Base-by-base conservation (phyloP, 2,888 invertebrate genomes). In the Theretra japonica region DNA sequence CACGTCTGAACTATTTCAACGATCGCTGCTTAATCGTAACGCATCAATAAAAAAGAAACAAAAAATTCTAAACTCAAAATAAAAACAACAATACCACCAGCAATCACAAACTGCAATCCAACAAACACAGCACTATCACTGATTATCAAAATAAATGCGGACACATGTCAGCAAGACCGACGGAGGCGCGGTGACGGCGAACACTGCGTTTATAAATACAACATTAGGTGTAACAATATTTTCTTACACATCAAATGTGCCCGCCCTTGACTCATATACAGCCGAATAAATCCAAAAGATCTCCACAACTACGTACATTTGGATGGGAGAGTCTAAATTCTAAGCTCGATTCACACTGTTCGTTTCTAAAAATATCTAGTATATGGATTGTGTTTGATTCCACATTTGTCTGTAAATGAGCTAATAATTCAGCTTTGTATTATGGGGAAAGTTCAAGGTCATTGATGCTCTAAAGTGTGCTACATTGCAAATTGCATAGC, bases 121-220 rank as follows among this genome's bases (percentile, higher is more conserved):
- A 53, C 7, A 53, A 41, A 53, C 53, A 65, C 48, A 65, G 23
- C 60, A 60, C 60, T 33, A 60, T 60, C 30, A 60, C 60, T 53
- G 53, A 60, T 17, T 59, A 59, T 33, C 65, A 23, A 65, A 65
- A 65, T 41, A 41, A 65, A 56, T 30, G 21, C 70, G 28, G 23
- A 30, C 56, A 62, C 33, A 30, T 65, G 11, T 53, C 62, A 53
- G 56, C 70, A 33, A 62, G 70, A 33, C 70, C 62, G 56, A 15
- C 56, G 48, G 30, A 60, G 60, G 23, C 59, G 60, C 21, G 48
- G 72, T 68, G 69, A 69, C 59, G 48, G 33, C 68, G 56, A 69
- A 83, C 78, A 93, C 93, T 91, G 91, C 83, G 88, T 90, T 90
- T 94, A 94, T 92, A 93, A 93, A 91, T 94, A 92, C 90, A 86